phyloP scores from a whole-genome alignment of 2,797 vertebrate genomes.

The Crenuchus spilurus region DNA sequence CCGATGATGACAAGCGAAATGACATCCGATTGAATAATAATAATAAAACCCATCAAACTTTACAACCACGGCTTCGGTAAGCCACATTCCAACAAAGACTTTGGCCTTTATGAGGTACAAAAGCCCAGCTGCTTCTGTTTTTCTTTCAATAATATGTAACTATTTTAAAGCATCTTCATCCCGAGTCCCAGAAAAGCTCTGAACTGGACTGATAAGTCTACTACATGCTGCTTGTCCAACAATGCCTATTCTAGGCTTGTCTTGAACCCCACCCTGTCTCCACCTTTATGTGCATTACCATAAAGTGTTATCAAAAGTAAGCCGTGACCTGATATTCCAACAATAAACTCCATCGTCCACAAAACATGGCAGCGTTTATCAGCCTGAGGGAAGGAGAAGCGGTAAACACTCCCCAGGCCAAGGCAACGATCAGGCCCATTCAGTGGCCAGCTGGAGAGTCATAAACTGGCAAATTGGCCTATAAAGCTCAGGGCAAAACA shows the following conservation, averaged over 20 bases:
- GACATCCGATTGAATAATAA: neutral
- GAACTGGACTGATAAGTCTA: neutral
- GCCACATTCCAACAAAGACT: neutral
- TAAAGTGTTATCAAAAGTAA: constrained; percentile 63
- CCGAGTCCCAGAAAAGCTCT: neutral
- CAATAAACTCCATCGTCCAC: constrained; percentile 37
- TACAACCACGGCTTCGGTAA: neutral
- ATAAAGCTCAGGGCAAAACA: constrained; percentile 31
- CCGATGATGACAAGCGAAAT: neutral
- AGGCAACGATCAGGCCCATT: constrained; percentile 28
- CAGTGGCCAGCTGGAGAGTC: constrained; percentile 13
- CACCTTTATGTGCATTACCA: constrained; percentile 57
- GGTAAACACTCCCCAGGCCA: constrained; percentile 11
- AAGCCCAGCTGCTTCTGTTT: neutral
- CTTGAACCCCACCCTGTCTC: constrained; percentile 51
- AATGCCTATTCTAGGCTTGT: neutral
- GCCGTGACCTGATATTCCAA: constrained; percentile 67
- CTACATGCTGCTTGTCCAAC: too few species aligned
- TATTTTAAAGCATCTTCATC: neutral
- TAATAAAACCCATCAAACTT: neutral
- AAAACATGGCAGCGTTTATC: constrained; percentile 37
- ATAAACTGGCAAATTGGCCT: constrained; percentile 38
- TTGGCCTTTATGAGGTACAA: neutral
- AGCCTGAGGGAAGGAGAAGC: constrained; percentile 28
- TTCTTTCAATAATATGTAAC: neutral